Conservation (phyloP, 2,113 vertebrate genomes). For the Microcebus ravelobensis region DNA sequence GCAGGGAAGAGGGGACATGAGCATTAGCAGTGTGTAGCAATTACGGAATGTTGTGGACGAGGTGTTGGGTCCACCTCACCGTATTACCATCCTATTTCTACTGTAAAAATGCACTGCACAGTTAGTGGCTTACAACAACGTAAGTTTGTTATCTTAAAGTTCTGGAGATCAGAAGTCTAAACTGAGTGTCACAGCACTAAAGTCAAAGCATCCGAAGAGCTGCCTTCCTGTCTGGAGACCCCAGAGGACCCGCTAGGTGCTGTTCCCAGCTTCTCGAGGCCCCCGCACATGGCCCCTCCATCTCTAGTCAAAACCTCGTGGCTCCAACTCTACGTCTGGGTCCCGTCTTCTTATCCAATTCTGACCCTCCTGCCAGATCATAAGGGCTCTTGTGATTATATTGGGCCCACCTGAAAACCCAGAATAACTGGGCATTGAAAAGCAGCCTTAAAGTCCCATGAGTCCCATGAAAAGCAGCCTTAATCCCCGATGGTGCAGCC, state of each 20-base stretch:
- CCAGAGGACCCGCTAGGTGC: accelerated
- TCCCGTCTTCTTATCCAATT: accelerated
- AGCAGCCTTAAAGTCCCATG: no score
- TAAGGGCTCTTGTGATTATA: neutral
- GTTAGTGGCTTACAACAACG: neutral
- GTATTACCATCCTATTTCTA: neutral
- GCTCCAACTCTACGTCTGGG: accelerated
- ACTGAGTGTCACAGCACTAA: no score
- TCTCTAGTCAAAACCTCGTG: no score
- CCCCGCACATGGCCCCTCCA: accelerated
- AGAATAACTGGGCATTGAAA: neutral
- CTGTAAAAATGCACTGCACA: accelerated
- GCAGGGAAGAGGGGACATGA: neutral
- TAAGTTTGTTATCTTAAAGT: neutral
- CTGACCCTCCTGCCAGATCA: no score
- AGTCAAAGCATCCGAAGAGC: accelerated
- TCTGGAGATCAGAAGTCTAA: neutral
- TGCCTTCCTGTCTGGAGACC: neutral
- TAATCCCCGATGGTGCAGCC: neutral
- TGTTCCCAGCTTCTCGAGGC: neutral
- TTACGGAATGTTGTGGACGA: accelerated
- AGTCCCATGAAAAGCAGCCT: no score
- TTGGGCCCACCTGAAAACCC: accelerated
- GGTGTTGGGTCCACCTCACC: neutral
- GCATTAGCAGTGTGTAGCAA: neutral